Evolutionary conservation across 2,113 vertebrate species (phyloP).

Genomic region (Trematomus loennbergii): DNA sequence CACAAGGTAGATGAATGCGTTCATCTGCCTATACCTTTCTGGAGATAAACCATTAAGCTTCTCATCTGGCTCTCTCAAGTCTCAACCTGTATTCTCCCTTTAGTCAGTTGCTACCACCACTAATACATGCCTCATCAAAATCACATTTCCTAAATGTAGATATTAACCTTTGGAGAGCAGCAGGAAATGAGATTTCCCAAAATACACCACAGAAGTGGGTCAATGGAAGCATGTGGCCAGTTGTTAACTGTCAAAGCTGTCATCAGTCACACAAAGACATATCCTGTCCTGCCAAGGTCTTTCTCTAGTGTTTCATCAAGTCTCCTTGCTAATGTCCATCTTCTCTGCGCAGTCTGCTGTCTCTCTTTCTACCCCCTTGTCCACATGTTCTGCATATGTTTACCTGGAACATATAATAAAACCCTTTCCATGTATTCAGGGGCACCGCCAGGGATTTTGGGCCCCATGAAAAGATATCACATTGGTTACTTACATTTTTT

Average conservation of each 20-base stretch:
- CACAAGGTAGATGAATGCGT: no score
- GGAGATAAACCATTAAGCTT: conserved; percentile 19
- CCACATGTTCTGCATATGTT: not conserved
- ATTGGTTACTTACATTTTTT: no score
- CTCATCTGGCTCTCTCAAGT: conserved; percentile 17
- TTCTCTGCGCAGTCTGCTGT: conserved; percentile 5
- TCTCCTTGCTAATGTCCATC: conserved; percentile 15
- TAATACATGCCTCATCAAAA: conserved; percentile 75
- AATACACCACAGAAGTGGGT: conserved; percentile 73
- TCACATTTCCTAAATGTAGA: conserved; percentile 76
- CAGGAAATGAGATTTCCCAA: conserved; percentile 79
- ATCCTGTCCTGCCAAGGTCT: conserved; percentile 61
- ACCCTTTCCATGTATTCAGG: not conserved
- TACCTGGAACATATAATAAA: not conserved
- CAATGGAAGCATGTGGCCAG: conserved; percentile 64
- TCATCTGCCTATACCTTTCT: conserved; percentile 3
- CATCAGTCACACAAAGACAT: conserved; percentile 67
- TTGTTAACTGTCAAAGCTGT: conserved; percentile 75
- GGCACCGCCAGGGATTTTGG: no score
- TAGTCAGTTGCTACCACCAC: conserved; percentile 28
- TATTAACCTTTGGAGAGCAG: conserved; percentile 72
- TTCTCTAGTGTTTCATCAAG: conserved; percentile 34
- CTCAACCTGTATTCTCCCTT: conserved; percentile 38
- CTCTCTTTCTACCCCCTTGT: not conserved
- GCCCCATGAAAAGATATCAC: no score